Evolutionary conservation across 1,140 invertebrate genomes (phyloP).

Genomic region (Heliothis subflexa): DNA sequence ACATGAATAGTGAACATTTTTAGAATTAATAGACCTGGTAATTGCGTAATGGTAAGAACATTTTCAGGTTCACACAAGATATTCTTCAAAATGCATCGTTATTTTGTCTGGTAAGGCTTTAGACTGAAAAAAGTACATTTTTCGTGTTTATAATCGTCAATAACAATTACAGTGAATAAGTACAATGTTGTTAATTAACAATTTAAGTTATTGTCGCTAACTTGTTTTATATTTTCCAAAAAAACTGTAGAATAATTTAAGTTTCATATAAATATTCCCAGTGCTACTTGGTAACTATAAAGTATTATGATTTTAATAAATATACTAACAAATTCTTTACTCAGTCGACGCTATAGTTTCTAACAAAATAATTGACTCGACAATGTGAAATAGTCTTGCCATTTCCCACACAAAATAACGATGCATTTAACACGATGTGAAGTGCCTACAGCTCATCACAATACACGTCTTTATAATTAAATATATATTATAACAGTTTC

Average conservation of each 20-base stretch:
- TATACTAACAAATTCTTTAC: neutral
- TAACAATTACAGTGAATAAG: too few species aligned
- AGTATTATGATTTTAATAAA: neutral
- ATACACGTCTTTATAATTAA: slow-evolving; percentile 16
- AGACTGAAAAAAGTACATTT: neutral
- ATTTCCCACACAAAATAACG: slow-evolving; percentile 8
- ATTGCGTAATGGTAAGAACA: neutral
- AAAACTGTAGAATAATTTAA: too few species aligned
- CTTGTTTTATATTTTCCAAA: too few species aligned
- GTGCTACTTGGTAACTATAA: too few species aligned
- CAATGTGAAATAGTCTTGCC: slow-evolving; percentile 6
- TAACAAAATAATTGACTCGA: neutral
- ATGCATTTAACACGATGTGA: slow-evolving; percentile 1
- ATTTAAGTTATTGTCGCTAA: too few species aligned
- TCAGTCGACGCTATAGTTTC: slow-evolving; percentile 4
- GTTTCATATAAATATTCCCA: too few species aligned
- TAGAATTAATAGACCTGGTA: neutral
- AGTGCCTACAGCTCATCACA: slow-evolving; percentile 36
- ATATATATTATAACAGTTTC: slow-evolving; percentile 19
- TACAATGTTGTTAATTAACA: too few species aligned
- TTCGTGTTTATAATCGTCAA: neutral
- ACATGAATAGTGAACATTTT: slow-evolving; percentile 4
- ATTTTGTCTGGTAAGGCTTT: neutral
- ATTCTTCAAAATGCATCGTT: neutral
- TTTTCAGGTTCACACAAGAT: slow-evolving; percentile 22